Evolutionary conservation across 2,113 vertebrate species (phyloP).

Genomic region (Okapia johnstoni): DNA sequence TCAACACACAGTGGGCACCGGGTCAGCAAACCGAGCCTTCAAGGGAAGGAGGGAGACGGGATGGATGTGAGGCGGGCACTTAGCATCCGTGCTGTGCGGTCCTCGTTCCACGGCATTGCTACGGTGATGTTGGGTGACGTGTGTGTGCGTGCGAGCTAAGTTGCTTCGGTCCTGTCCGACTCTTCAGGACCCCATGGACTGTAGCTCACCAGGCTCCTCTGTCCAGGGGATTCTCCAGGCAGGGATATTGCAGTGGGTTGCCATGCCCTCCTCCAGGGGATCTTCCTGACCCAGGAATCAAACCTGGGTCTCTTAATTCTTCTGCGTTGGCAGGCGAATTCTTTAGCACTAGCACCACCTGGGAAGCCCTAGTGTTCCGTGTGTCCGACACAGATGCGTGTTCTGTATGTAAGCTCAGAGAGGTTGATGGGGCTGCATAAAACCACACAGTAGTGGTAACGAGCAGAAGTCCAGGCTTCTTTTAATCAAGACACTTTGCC

Average conservation of each 20-base stretch:
- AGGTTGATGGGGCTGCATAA: fast-evolving
- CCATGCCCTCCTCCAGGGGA: not conserved
- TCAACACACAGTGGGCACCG: not conserved
- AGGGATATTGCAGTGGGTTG: not conserved
- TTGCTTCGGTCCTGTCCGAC: fast-evolving
- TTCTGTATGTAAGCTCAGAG: not conserved
- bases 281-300: not conserved
- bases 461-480: not conserved
- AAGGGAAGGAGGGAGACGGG: not conserved
- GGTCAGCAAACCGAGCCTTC: not conserved
- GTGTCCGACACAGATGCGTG: not conserved
- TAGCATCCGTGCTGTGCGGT: not conserved
- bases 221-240: not conserved
- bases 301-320: not conserved
- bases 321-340: no score
- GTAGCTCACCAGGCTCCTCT: not conserved
- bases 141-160: not conserved
- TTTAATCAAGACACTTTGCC: not conserved
- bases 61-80: no score
- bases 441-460: not conserved
- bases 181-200: not conserved
- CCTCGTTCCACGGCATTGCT: not conserved
- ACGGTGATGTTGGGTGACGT: not conserved
- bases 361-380: not conserved
- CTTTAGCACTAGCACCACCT: no score